Evolutionary conservation across 2,113 vertebrate species (phyloP), one percentile per base, ranked within the genome.

Genomic region (Nyctereutes procyonoides): DNA sequence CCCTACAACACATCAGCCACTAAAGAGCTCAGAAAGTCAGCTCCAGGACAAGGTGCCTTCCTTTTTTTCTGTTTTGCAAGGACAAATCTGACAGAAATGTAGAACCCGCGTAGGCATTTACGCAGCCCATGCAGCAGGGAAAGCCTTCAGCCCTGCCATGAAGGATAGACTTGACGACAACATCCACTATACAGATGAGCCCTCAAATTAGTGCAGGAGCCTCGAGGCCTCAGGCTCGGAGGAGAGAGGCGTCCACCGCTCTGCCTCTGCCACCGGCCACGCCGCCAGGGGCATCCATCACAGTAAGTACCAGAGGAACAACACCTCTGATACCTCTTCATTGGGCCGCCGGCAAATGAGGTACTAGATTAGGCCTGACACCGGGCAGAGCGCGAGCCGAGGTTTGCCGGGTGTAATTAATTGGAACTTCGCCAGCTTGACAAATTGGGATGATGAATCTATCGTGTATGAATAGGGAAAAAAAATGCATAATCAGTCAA

Each of bases 381-480:
- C 98, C 98, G 98, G 98, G 99, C 98, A 98, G 99, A 99, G 99
- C 99, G 98, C 99, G 98, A 99, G 99, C 98, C 98, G 98, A 98
- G 99, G 99, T 99, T 99, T 99, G 99, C 98, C 98, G 98, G 98
- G 99, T 99, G 99, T 99, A 99, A 99, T 99, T 99, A 99, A 99
- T 99, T 99, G 99, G 99, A 99, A 99, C 99, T 99, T 99, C 98
- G 98, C 99, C 99, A 99, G 99, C 99, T 99, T 99, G 99, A 99
- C 99, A 99, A 99, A 99, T 99, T 99, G 99, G 99, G 99, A 99
- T 99, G 99, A 99, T 99, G 99, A 99, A 99, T 99, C 99, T 99
- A 99, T 99, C 99, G 99, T 98, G 99, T 99, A 99, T 99, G 99
- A 99, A 99, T 99, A 99, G 99, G 98, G 99, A 99, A 98, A 98